Conservation (phyloP, 2,888 invertebrate species). For the Drosophila birchii region DNA sequence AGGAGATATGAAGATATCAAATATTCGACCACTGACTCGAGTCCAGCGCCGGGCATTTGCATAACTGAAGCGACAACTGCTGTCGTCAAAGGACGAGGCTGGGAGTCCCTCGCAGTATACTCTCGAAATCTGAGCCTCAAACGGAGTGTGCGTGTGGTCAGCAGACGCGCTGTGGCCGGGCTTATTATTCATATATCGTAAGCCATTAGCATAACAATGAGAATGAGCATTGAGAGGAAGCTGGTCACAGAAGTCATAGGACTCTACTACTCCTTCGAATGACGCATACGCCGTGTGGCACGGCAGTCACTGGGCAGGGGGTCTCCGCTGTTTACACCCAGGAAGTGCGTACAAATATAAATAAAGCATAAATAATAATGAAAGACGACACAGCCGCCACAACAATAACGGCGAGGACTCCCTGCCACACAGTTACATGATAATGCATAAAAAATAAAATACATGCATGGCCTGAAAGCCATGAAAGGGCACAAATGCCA, state of each 20-base stretch:
- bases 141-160: slow-evolving; percentile 26
- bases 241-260: slow-evolving; percentile 44
- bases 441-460: slow-evolving; percentile 80
- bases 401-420: slow-evolving; percentile 19
- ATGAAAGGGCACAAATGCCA: slow-evolving; percentile 66
- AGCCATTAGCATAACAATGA: slow-evolving; percentile 79
- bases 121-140: slow-evolving; percentile 33
- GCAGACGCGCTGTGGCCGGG: slow-evolving; percentile 34
- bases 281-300: slow-evolving; percentile 70
- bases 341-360: slow-evolving; percentile 79
- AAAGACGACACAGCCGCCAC: slow-evolving; percentile 60
- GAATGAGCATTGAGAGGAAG: slow-evolving; percentile 55
- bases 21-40: slow-evolving; percentile 37
- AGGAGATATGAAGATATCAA: slow-evolving; percentile 38
- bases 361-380: slow-evolving; percentile 80
- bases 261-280: slow-evolving; percentile 56
- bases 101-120: slow-evolving; percentile 14
- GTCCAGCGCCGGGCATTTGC: slow-evolving; percentile 49
- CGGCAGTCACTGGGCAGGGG: slow-evolving; percentile 11
- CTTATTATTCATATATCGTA: slow-evolving; percentile 80
- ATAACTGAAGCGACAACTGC: slow-evolving; percentile 54
- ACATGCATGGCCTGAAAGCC: slow-evolving; percentile 62
- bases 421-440: slow-evolving; percentile 59
- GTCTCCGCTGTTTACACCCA: slow-evolving; percentile 55
- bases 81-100: slow-evolving; percentile 36